Base-by-base conservation (phyloP, 2,113 vertebrate species). In the Larimichthys crocea region DNA sequence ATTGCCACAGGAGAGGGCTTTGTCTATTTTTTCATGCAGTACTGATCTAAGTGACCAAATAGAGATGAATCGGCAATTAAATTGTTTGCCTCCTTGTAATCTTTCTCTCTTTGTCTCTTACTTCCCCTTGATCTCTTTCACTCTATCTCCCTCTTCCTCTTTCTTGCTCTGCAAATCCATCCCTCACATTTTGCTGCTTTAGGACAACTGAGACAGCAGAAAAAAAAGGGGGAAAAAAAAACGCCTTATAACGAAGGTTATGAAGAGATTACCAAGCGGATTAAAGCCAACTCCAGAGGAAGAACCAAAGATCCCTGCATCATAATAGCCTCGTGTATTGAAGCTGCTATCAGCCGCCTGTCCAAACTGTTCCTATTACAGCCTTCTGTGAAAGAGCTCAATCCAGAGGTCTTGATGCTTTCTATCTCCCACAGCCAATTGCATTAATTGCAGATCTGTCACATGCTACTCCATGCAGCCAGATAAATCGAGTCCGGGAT, bases 251-350 rank as follows among this genome's bases (percentile, higher is more conserved):
- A 74, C 26, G 22, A 84, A 75, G 35, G 71, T 81, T 85, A 49
- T 86, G 60, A 83, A 78, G 59, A 79, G 84, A 91, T 89, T 90
- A 91, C 60, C 66, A 76, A 80, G 42, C 5, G 53, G 73, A 86
- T 90, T 84, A 87, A 72, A 88, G 71, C 69, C 67, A 70, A 61
- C 48, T 85, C 53, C 26, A 76, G 69, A 66, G 40, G 72, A 82
- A 69, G 60, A 72, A 74, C 20, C 74, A 60, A 75, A 78, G 72
- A 84, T 82, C 72, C 76, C 15, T 59, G 80, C 76, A 73, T 80
- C 61, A 46, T 76, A 85, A 89, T 90, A 76, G 64, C 24, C 78
- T 52, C 2, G 17, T 70, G 67, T 50, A 79, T 60, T 85, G 66
- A 84, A 74, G 46, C 87, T 19, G 48, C 84, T 67, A 71, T 77